Conservation (phyloP, 2,797 vertebrate genomes). For the Peromyscus melanophrys region DNA sequence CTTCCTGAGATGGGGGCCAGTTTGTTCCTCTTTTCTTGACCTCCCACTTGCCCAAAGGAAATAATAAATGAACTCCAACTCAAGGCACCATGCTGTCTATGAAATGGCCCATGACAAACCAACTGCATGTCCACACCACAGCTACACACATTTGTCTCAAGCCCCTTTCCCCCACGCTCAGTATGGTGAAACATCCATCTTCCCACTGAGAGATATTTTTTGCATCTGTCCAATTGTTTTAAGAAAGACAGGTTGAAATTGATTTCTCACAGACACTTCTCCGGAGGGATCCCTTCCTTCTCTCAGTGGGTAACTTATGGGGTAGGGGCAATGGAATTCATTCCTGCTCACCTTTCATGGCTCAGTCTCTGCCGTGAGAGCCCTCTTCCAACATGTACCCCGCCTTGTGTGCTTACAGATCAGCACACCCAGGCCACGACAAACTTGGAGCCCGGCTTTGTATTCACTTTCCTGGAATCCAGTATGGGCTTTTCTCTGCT, state of each 20-base stretch:
- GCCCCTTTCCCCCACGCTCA: neutral
- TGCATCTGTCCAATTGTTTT: slow-evolving; percentile 69
- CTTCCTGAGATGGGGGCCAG: slow-evolving; percentile 61
- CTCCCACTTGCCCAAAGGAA: neutral
- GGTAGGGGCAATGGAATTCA: neutral
- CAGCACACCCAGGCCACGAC: neutral
- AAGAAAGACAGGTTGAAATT: slow-evolving; percentile 48
- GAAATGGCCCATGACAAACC: slow-evolving; percentile 33
- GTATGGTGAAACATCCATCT: slow-evolving; percentile 31
- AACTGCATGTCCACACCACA: neutral
- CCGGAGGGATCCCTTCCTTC: neutral
- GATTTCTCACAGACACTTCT: slow-evolving; percentile 51
- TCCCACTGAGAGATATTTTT: neutral
- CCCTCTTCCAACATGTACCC: slow-evolving; percentile 62
- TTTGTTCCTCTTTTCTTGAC: neutral
- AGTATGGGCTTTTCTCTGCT: slow-evolving; percentile 55
- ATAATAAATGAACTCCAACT: slow-evolving; percentile 25
- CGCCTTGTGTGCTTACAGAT: slow-evolving; percentile 68
- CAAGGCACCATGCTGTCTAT: neutral
- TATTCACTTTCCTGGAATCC: slow-evolving; percentile 53
- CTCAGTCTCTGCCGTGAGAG: slow-evolving; percentile 50
- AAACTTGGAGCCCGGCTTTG: neutral
- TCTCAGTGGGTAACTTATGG: neutral
- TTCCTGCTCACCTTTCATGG: slow-evolving; percentile 90
- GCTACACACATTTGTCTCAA: neutral